Evolutionary conservation across 2,113 vertebrate species (phyloP).

Genomic region (Crotalus viridis): DNA sequence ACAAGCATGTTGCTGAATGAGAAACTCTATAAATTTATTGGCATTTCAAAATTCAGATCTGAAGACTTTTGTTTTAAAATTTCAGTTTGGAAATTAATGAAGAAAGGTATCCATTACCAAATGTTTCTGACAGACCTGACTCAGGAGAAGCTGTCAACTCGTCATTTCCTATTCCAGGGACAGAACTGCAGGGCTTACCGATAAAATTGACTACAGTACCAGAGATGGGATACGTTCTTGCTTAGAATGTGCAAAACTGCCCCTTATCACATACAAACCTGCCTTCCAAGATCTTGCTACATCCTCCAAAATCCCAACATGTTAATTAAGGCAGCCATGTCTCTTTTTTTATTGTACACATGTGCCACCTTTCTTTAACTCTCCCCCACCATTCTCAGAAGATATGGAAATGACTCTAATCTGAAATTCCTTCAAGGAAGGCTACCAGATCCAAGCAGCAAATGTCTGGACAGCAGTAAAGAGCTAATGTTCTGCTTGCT

Average conservation of each 20-base stretch:
- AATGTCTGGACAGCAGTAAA: neutral
- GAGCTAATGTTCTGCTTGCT: neutral
- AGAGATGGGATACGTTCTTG: neutral
- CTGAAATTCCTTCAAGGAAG: neutral
- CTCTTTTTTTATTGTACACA: neutral
- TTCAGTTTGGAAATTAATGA: neutral
- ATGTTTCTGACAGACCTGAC: neutral
- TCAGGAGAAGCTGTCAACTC: neutral
- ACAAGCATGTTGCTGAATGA: neutral
- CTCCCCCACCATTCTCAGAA: neutral
- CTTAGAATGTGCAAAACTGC: neutral
- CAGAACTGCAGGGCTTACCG: neutral
- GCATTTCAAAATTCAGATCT: neutral
- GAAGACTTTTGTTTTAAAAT: neutral
- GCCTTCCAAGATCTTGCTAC: neutral
- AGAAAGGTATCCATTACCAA: neutral
- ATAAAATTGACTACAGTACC: neutral
- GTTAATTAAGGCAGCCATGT: neutral
- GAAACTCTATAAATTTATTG: neutral
- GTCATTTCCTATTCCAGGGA: neutral
- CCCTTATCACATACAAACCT: neutral
- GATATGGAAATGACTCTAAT: neutral
- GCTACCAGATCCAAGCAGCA: neutral
- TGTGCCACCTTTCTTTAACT: neutral
- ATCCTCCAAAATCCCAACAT: neutral